Evolutionary conservation across 30 jellyfish, hydroid and myxozoan genomes (phyloP).

Genomic region (Sanderia malayensis): DNA sequence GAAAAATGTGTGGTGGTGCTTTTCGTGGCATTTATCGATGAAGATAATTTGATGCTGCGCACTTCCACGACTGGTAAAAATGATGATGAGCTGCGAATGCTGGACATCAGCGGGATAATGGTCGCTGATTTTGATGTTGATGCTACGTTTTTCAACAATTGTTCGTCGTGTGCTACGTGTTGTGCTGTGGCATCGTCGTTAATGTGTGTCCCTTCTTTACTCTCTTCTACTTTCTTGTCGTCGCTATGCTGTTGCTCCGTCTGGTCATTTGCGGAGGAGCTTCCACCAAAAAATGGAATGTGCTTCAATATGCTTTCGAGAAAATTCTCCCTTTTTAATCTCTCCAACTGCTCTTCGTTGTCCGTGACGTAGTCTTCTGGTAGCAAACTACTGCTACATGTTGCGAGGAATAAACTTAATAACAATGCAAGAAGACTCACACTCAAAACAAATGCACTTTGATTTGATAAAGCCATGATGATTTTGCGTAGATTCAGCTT

Average conservation of each 20-base stretch:
- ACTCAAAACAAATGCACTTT: too few species aligned
- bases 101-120: background rate
- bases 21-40: background rate
- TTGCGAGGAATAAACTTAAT: too few species aligned
- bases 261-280: too few species aligned
- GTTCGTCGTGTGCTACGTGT: background rate
- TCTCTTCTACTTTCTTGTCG: background rate
- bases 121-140: background rate
- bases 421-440: too few species aligned
- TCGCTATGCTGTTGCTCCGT: too few species aligned
- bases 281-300: slow-evolving; percentile 29
- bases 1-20: too few species aligned
- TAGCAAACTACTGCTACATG: slow-evolving; percentile 15
- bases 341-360: slow-evolving; percentile 62
- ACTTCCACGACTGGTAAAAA: background rate
- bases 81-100: background rate
- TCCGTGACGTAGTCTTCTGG: slow-evolving; percentile 81
- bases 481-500: too few species aligned
- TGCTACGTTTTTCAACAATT: background rate
- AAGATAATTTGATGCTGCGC: background rate
- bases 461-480: too few species aligned
- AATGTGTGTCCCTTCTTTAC: too few species aligned
- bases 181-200: too few species aligned
- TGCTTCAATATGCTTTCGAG: slow-evolving; percentile 53
- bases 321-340: slow-evolving; percentile 57